phyloP scores from a whole-genome alignment of 2,888 invertebrate species.

The Acanthopleura granulata region DNA sequence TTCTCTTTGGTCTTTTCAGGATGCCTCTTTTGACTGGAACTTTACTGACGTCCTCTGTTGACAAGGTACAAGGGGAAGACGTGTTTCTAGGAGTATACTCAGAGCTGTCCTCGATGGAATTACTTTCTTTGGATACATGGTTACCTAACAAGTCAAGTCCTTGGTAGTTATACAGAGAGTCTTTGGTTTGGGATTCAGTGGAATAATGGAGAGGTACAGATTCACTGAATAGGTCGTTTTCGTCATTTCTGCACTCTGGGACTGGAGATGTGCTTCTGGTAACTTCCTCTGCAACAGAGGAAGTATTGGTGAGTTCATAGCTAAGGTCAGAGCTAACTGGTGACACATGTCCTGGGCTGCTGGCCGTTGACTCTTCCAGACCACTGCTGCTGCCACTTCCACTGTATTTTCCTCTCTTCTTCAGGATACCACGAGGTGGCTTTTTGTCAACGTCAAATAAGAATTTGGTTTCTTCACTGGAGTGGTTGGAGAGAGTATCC shows the following conservation, averaged over 20 bases:
- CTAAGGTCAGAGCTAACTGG: conserved; percentile 16
- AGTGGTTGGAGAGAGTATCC: not conserved
- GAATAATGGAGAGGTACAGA: not conserved
- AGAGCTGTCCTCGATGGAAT: not conserved
- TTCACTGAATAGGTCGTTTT: not conserved
- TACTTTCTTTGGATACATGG: not conserved
- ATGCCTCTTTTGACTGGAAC: conserved; percentile 49
- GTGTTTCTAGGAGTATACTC: not conserved
- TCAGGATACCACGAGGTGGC: conserved; percentile 62
- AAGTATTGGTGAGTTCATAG: not conserved
- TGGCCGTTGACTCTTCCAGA: conserved; percentile 36
- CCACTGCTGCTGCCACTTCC: conserved; percentile 58
- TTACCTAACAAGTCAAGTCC: not conserved
- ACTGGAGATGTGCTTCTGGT: not conserved
- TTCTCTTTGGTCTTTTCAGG: conserved; percentile 42
- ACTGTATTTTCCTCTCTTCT: conserved; percentile 54
- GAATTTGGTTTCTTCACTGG: conserved; percentile 25
- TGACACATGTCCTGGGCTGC: conserved; percentile 28
- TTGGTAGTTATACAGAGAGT: not conserved
- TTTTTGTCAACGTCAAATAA: conserved; percentile 58
- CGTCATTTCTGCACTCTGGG: not conserved
- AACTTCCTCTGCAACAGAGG: not conserved
- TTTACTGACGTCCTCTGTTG: not conserved
- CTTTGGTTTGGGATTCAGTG: not conserved
- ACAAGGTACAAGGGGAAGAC: not conserved